Evolutionary conservation across 2,113 vertebrate species (phyloP), one percentile per base, ranked within the genome.

Genomic region (Neogale vison): DNA sequence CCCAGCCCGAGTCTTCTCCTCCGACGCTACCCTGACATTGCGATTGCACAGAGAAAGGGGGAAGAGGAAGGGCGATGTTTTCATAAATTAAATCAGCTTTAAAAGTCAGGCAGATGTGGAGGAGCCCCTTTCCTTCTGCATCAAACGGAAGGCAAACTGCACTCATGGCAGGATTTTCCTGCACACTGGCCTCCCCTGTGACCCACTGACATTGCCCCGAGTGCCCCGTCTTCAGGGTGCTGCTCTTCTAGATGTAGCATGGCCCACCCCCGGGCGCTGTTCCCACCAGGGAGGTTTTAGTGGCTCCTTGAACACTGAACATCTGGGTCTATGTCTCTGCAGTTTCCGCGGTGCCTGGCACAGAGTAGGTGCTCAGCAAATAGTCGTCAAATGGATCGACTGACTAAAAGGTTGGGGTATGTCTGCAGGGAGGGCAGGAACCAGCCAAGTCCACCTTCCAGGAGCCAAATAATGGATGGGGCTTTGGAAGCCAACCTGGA

Each of bases 71-170:
- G 45, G 50, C 55, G 71, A 95, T 86, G 95, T 97, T 69, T 79
- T 77, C 65, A 96, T 97, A 97, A 97, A 89, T 96, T 97, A 97
- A 88, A 93, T 97, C 77, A 97, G 90, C 76, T 76, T 96, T 83
- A 50, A 96, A 93, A 98, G 59, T 57, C 57, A 94, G 9, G 36
- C 24, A 63, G 63, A 72, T 63, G 81, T 92, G 63, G 74, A 96
- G 36, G 34, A n/a, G 18, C 18, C 34, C 8, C 67, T 36, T 71
- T 9, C 29, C 34, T 26, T 69, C 50, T 3, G 31, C 34, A 39
- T 50, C 24, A 39, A 59, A 3, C 11, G 34, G 36, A 47, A 57
- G 39, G 26, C 31, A 47, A 15, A 12, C 47, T 5, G 29, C 17
- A 6, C 14, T 55, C 47, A n/a, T 18, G 7, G 11, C 4, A 21